Evolutionary conservation across 1,140 invertebrate species (phyloP), one percentile per base, ranked within the genome.

Genomic region (Tribolium castaneum): DNA sequence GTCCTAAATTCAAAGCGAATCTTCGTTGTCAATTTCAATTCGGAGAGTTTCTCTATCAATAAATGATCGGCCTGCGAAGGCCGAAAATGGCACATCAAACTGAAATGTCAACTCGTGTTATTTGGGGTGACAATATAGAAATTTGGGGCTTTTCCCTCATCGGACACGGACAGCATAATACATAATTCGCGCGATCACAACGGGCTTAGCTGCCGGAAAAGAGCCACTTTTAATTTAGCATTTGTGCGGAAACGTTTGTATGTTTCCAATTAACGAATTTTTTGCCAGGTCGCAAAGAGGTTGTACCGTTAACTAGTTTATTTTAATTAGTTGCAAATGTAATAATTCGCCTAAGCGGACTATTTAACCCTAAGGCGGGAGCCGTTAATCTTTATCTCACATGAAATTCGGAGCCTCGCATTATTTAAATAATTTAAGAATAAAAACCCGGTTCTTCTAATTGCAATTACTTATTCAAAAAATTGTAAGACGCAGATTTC

Each of bases 31-130:
- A 73, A 73, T 73, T 73, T 73, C 71, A 73, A 51, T 73, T 73
- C 51, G 16, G 14, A 51, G 52, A 73, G 52, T 73, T 73, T 73
- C 71, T 14, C 16, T 54, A 73, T 73, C 71, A 73, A 73, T 73
- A 73, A 73, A 54, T 73, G 52, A 73, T 73, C 71, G 71, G 22
- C 71, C 35, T 66, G 30, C 34, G 19, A 73, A 73, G 71, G 52
- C 49, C 71, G 19, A 52, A 72, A 73, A 73, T 73, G 71, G 71
- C 49, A 52, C 52, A 73, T 73, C 71, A 73, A 73, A 73, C 71
- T 73, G 50, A 73, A 73, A 73, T 73, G 71, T 73, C 71, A 73
- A 73, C 71, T 73, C 71, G 49, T 73, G 71, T 73, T 54, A 73
- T 73, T 54, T 54, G 52, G 52, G 52, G 49, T 73, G 71, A 73